Base-by-base conservation (phyloP, 1,140 invertebrate genomes). In the Hypsibius dujardini region DNA sequence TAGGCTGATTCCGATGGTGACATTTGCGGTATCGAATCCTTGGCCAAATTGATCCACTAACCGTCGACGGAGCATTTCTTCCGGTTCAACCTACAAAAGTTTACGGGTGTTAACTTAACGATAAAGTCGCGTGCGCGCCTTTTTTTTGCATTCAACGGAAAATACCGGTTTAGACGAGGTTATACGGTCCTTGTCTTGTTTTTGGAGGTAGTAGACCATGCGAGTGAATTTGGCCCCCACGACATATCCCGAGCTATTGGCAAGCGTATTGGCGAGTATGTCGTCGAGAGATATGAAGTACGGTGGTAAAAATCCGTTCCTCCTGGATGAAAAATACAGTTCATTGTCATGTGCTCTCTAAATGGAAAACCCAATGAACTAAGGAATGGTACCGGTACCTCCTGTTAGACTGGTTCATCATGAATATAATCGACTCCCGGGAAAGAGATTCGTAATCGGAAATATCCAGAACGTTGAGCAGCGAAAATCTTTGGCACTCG, bases 241-340 rank as follows among this genome's bases (percentile, higher is more conserved):
- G 3, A 67, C 42, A 42, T 42, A 3, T 7, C 62, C 62, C 12
- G 62, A 14, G 3, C 3, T 14, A 42, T 67, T 67, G 7, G 62
- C 3, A 67, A 7, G 12, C 3, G 42, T 42, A 42, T 42, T 42
- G 42, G 62, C 12, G 12, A 67, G 42, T 7, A 67, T 42, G 45
- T 67, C 62, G 12, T 67, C 62, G 42, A 42, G 62, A 3, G 62
- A 67, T 3, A 67, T 67, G 42, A 67, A 42, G 42, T 67, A 67
- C 7, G 62, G 62, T 14, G 62, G 62, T 3, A 67, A 42, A 7
- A 67, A 14, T 3, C 12, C 45, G 42, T 3, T 7, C 42, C 42
- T 67, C 42, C 62, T 67, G 62, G 7, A 67, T 14, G 42, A 3
- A 42, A 67, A 42, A 42, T 67, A 67, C 45, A 42, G 12, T 67